Evolutionary conservation across 1,140 invertebrate genomes (phyloP).

Genomic region (Sipha flava): DNA sequence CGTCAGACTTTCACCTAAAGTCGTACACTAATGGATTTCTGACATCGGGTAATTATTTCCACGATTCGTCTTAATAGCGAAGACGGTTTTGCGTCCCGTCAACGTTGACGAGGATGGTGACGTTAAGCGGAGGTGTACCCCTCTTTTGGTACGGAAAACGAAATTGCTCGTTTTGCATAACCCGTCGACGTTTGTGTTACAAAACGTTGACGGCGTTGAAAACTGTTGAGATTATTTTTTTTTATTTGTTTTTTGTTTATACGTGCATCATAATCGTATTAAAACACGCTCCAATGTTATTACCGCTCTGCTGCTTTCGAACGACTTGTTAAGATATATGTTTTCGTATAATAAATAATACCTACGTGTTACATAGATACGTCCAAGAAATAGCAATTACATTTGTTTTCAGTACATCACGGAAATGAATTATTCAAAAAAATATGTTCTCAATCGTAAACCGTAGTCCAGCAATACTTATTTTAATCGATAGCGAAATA

Average conservation of each 20-base stretch:
- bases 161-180: background rate
- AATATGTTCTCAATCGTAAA: too few species aligned
- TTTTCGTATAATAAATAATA: too few species aligned
- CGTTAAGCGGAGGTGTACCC: background rate
- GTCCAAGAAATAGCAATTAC: too few species aligned
- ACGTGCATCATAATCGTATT: background rate
- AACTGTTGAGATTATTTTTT: too few species aligned
- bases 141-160: background rate
- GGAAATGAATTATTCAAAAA: too few species aligned
- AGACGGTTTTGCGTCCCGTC: background rate
- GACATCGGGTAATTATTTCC: slow-evolving; percentile 9
- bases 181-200: background rate
- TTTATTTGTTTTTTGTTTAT: background rate
- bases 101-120: background rate
- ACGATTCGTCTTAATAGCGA: background rate
- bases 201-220: background rate
- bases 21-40: background rate
- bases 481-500: too few species aligned
- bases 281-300: background rate
- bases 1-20: background rate
- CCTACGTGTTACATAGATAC: too few species aligned
- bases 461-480: too few species aligned
- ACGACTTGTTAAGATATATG: too few species aligned
- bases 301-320: background rate
- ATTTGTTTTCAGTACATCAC: too few species aligned